Evolutionary conservation across 2,888 invertebrate genomes (phyloP).

Genomic region (Diloba caeruleocephala): DNA sequence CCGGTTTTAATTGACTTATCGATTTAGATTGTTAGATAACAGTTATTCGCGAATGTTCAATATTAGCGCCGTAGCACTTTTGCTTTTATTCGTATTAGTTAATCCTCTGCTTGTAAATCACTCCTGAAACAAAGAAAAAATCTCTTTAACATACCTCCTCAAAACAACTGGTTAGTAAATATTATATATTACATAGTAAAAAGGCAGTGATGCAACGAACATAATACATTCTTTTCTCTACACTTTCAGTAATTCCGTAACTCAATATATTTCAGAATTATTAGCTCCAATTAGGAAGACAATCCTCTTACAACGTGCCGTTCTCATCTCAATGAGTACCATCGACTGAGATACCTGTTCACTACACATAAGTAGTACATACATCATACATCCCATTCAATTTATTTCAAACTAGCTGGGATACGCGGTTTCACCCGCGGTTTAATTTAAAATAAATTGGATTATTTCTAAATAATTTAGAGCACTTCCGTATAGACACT

Average conservation of each 20-base stretch:
- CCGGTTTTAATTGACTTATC: slow-evolving; percentile 69
- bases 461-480: no score
- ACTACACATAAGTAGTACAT: slow-evolving; percentile 10
- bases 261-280: slow-evolving; percentile 32
- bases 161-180: background rate
- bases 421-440: no score
- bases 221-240: slow-evolving; percentile 1
- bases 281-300: slow-evolving; percentile 66
- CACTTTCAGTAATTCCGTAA: slow-evolving; percentile 1
- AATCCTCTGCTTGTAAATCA: slow-evolving; percentile 79
- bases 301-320: slow-evolving; percentile 64
- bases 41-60: slow-evolving; percentile 66
- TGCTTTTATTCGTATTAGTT: slow-evolving; percentile 74
- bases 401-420: no score
- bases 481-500: no score
- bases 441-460: no score
- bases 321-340: slow-evolving; percentile 60
- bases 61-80: slow-evolving; percentile 75
- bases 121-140: slow-evolving; percentile 80
- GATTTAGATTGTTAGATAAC: slow-evolving; percentile 62
- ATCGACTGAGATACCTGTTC: slow-evolving; percentile 14
- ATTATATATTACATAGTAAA: background rate
- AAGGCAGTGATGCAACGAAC: slow-evolving; percentile 45
- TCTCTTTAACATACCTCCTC: slow-evolving; percentile 20
- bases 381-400: no score